Evolutionary conservation across 1,140 invertebrate species (phyloP), one percentile per base, ranked within the genome.

Genomic region (Schlechtendalia chinensis): DNA sequence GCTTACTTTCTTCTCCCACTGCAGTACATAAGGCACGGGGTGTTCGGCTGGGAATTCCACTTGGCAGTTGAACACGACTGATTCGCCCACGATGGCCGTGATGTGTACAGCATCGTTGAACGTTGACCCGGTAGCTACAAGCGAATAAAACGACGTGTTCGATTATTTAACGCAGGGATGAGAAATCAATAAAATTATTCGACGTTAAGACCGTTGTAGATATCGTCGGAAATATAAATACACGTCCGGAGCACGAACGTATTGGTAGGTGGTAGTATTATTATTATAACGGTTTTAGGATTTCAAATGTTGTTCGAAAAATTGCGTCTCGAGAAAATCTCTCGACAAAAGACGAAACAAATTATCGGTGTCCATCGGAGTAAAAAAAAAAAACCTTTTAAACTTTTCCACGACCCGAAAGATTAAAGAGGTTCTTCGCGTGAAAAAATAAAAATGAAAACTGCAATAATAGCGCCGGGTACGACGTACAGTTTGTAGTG

Each of bases 1-100:
- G 91, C 92, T 93, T 93, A 96, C 94, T 92, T 96, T 95, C 91
- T 96, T 97, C 91, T 96, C 93, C 96, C 96, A 98, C 90, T 97
- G 95, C 86, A 97, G 92, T 88, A 97, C 94, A 89, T 97, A 97
- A 87, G 95, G 94, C 88, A 96, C 94, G 84, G 94, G 93, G 87
- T 95, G 92, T 88, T 94, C 93, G 86, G 94, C 93, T 83, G 95
- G 95, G 88, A 96, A 97, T 87, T 96, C 94, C 87, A 98, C 94
- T 88, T 94, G 93, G 89, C 96, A 98, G 88, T 96, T 96, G 89
- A 98, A 94, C 85, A 97, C 93, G 86, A 97, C 95, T 84, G 93
- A 95, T 88, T 97, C 95, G 85, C 95, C 96, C 84, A 96, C 89
- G 87, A 96, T 96, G 82, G 95, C 95, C 85, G 95, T 96, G 89